Evolutionary conservation across 1,140 invertebrate genomes (phyloP).

Genomic region (Phymorhynchus buccinoides): DNA sequence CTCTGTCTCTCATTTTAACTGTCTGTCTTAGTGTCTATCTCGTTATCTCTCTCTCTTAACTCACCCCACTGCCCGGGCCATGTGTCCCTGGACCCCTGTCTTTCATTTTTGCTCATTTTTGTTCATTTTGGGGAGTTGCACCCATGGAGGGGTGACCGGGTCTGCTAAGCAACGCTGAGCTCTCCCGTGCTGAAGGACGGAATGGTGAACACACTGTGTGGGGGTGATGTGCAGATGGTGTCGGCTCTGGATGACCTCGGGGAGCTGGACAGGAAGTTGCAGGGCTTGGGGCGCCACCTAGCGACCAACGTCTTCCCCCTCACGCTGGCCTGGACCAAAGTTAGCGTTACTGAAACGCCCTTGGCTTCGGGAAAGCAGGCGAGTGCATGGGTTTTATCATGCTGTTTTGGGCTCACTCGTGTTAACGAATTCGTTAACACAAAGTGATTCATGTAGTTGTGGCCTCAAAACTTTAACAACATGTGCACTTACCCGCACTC

Average conservation of each 20-base stretch:
- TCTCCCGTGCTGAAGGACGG: not conserved
- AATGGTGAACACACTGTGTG: not conserved
- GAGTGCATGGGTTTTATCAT: too few species aligned
- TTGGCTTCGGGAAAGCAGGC: not conserved
- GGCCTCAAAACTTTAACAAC: too few species aligned
- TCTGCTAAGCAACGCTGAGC: too few species aligned
- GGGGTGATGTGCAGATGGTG: not conserved
- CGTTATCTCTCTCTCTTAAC: not conserved
- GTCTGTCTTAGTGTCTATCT: too few species aligned
- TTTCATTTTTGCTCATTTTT: not conserved
- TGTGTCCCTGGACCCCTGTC: not conserved
- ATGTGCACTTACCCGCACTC: too few species aligned
- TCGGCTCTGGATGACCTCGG: conserved; percentile 18
- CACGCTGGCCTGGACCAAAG: conserved; percentile 21
- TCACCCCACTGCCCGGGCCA: not conserved
- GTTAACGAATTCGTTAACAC: too few species aligned
- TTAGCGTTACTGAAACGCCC: conserved; percentile 5
- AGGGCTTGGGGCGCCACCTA: conserved; percentile 19
- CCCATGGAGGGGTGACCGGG: too few species aligned
- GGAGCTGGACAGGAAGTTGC: conserved; percentile 29
- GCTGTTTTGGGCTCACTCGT: too few species aligned
- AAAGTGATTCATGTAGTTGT: too few species aligned
- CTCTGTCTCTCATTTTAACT: too few species aligned
- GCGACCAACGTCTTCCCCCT: not conserved
- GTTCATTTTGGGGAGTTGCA: not conserved